These are phyloP conservation scores for Chauna torquata DNA, from an alignment of 2,113 vertebrate genomes.

Conservation along the genomic window DNA sequence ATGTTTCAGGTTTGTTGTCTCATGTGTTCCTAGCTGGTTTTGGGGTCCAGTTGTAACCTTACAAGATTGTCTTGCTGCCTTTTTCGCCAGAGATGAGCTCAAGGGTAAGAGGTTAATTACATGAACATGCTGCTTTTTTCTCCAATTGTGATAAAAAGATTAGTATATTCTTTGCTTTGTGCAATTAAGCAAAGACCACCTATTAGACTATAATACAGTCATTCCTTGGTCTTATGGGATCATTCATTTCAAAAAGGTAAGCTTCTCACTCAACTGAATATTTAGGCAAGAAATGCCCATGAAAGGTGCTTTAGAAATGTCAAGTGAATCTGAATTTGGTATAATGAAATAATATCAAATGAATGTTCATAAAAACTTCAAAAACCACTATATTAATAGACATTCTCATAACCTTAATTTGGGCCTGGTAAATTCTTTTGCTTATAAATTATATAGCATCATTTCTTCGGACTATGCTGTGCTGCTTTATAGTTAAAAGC, in stretches of 20 bases:
- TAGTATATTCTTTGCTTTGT: neutral
- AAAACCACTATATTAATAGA: neutral
- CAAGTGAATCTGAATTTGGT: neutral
- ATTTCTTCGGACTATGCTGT: neutral
- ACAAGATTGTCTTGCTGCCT: conserved; percentile 98
- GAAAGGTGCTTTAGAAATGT: neutral
- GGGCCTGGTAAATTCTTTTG: neutral
- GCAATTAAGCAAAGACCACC: neutral
- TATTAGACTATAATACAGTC: conserved; percentile 1
- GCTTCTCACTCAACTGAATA: neutral
- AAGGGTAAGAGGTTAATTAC: conserved; percentile 85
- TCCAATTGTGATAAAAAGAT: neutral
- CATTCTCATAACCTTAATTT: neutral
- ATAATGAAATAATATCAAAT: neutral
- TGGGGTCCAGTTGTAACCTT: conserved; percentile 98
- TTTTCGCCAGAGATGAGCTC: conserved; percentile 97
- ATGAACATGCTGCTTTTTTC: neutral
- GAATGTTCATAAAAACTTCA: neutral
- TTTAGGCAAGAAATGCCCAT: neutral
- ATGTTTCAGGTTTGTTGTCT: conserved; percentile 83
- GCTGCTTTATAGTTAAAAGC: neutral
- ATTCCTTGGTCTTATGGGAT: neutral
- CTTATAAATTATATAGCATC: neutral
- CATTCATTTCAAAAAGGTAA: conserved; percentile 42
- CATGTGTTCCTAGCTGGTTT: conserved; percentile 91